Percentiles rank a stretch among this genome's conserved stretches.
phyloP scores from a whole-genome alignment of 2,113 vertebrate species.

The Rhineura floridana region DNA sequence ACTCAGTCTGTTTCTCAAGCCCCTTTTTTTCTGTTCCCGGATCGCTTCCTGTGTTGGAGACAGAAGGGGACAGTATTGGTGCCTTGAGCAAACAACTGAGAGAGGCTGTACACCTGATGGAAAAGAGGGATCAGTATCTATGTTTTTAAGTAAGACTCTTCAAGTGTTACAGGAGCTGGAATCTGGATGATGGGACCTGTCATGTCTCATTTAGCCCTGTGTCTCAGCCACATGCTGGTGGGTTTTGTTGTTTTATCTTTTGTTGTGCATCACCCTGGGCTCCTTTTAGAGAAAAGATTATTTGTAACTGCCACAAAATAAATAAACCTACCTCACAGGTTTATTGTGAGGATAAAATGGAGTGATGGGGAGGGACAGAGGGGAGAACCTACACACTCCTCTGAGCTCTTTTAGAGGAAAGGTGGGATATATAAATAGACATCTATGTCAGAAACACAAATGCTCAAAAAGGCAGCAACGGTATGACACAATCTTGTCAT shows the following conservation, averaged over 20 bases:
- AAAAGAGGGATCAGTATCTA: too few relatives aligned
- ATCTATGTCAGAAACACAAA: conserved; percentile 23
- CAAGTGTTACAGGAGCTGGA: too few relatives aligned
- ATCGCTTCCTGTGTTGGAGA: neutral
- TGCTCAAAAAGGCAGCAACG: neutral
- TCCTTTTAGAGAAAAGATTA: too few relatives aligned
- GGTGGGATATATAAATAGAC: neutral
- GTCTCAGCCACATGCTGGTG: too few relatives aligned
- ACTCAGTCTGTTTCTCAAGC: neutral
- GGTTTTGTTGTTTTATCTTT: too few relatives aligned
- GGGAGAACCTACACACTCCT: too few relatives aligned
- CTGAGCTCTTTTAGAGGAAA: neutral
- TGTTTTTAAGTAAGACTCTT: neutral
- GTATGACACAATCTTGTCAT: conserved; percentile 39
- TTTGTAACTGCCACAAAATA: too few relatives aligned
- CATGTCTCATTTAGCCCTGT: neutral
- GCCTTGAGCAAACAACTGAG: neutral
- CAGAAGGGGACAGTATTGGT: neutral
- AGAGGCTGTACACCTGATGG: too few relatives aligned
- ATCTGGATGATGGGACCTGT: neutral
- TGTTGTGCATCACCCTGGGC: too few relatives aligned
- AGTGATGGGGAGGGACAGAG: neutral
- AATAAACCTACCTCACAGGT: neutral
- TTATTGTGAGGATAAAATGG: neutral
- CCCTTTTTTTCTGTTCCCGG: neutral